Base-by-base conservation (phyloP, 2,797 vertebrate genomes). In the Danio choprae region DNA sequence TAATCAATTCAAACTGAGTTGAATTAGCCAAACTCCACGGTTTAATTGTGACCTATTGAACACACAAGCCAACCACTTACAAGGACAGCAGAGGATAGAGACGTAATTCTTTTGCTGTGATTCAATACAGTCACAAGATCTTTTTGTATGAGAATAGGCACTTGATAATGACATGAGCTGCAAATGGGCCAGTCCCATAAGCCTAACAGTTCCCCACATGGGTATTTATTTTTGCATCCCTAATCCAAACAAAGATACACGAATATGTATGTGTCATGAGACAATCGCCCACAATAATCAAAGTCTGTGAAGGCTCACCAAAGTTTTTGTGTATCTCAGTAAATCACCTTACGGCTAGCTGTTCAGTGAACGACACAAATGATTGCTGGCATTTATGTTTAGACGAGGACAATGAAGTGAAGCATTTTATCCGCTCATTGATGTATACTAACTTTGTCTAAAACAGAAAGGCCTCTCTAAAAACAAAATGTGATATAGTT, bases 391-490 rank as follows among this genome's bases (percentile, higher is more conserved):
- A 77, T 81, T 77, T 64, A 22, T 64, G 59, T 84, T 84, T 83
- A 81, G 79, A 22, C 74, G 36, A 53, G 38, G 74, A 83, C 83
- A 86, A 80, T 81, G 77, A 86, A 59, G 62, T 63, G 82, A 78
- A 68, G 77, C 81, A 84, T 81, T 62, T n/a, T n/a, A n/a, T n/a
- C n/a, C n/a, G n/a, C n/a, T n/a, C n/a, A n/a, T n/a, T n/a, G n/a
- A n/a, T n/a, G n/a, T n/a, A n/a, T n/a, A n/a, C n/a, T n/a, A n/a
- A n/a, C n/a, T n/a, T n/a, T n/a, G n/a, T n/a, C n/a, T n/a, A n/a
- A n/a, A n/a, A n/a, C n/a, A n/a, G n/a, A n/a, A n/a, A n/a, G n/a
- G n/a, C n/a, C n/a, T n/a, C n/a, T n/a, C n/a, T n/a, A n/a, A n/a
- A n/a, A n/a, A n/a, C n/a, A n/a, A n/a, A n/a, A n/a, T n/a, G n/a